Percentiles rank a stretch among this genome's conserved stretches.
Conservation (phyloP, 1,140 invertebrate species). For the Brachionus paranguensis region DNA sequence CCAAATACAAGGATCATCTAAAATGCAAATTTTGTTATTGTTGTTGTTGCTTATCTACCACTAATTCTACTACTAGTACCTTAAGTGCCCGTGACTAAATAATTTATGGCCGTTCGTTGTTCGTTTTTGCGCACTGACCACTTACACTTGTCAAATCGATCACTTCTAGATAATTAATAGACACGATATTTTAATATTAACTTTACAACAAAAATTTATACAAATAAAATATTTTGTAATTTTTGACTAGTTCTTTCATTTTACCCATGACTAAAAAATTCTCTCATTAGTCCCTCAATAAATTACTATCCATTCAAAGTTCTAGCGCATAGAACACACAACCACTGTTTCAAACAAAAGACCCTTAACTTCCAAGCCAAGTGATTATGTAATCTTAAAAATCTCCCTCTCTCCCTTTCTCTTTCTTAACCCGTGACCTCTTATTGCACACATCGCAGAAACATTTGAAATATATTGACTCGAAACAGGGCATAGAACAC, state of each 20-base stretch:
- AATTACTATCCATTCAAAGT: no score
- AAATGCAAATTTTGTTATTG: not conserved
- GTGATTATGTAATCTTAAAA: no score
- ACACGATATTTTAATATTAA: conserved; percentile 12
- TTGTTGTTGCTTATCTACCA: not conserved
- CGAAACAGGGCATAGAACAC: no score
- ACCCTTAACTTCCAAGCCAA: no score
- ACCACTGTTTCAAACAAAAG: no score
- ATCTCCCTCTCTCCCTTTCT: no score
- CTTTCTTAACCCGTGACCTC: no score
- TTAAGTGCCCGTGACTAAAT: conserved; percentile 15
- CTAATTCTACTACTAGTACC: not conserved
- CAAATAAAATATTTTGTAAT: not conserved
- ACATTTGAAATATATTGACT: no score
- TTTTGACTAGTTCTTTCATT: not conserved
- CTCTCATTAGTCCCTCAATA: no score
- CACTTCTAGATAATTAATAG: conserved; percentile 10
- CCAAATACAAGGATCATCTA: conserved; percentile 20
- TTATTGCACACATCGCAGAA: no score
- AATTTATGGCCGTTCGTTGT: not conserved
- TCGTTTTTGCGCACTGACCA: not conserved
- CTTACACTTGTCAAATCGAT: conserved; percentile 1
- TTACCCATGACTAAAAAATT: not conserved
- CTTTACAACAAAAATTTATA: not conserved
- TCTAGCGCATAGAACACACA: no score